Conservation (phyloP, 2,888 invertebrate genomes). For the Drosophila rubida region DNA sequence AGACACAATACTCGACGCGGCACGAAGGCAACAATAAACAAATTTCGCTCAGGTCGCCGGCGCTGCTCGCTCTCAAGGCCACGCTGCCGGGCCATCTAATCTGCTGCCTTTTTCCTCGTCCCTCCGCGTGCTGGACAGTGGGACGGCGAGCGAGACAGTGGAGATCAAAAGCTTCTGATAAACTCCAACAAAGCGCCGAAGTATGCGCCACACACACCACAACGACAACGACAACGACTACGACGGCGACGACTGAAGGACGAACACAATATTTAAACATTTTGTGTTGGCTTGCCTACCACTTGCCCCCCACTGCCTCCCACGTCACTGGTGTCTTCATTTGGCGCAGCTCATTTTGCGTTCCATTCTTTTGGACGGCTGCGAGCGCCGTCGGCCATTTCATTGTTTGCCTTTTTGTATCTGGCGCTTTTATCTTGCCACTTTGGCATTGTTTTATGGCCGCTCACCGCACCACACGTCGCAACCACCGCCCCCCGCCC, state of each 20-base stretch:
- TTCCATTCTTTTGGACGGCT: slow-evolving; percentile 58
- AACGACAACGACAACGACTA: slow-evolving; percentile 2
- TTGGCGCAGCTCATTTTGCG: slow-evolving; percentile 68
- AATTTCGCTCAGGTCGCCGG: slow-evolving; percentile 23
- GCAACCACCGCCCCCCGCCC: neutral
- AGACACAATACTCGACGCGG: slow-evolving; percentile 25
- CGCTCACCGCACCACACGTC: slow-evolving; percentile 5
- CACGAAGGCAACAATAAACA: slow-evolving; percentile 37
- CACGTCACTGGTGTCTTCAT: slow-evolving; percentile 44
- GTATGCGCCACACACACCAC: slow-evolving; percentile 59
- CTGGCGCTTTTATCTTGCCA: slow-evolving; percentile 69
- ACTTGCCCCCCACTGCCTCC: neutral
- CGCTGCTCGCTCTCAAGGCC: slow-evolving; percentile 19
- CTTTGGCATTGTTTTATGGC: slow-evolving; percentile 74
- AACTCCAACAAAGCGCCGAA: slow-evolving; percentile 61
- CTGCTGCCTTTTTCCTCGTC: slow-evolving; percentile 6
- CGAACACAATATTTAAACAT: slow-evolving; percentile 62
- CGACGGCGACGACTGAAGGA: neutral
- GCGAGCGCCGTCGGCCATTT: slow-evolving; percentile 54
- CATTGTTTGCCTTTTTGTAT: slow-evolving; percentile 69
- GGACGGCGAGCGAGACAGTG: slow-evolving; percentile 49
- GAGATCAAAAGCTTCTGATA: slow-evolving; percentile 74
- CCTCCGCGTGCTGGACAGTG: no score
- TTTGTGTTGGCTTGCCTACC: slow-evolving; percentile 51
- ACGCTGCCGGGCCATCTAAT: slow-evolving; percentile 34